Conservation (phyloP, 2,797 vertebrate genomes). For the Gymnothorax javanicus region DNA sequence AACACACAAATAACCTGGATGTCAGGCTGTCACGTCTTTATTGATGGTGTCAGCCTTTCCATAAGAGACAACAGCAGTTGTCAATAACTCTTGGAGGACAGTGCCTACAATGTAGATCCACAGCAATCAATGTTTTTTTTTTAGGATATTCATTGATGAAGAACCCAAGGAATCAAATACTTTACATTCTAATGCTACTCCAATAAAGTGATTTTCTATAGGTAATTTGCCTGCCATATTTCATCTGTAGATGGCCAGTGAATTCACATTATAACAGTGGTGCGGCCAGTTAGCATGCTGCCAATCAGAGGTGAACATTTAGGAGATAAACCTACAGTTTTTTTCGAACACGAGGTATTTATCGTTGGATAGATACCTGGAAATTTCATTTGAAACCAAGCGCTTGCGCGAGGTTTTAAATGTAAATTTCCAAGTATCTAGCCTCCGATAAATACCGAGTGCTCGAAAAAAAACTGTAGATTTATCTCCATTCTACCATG, state of each 20-base stretch:
- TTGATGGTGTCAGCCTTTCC: neutral
- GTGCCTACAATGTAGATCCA: neutral
- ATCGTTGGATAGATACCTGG: too few species aligned
- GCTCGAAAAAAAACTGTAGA: too few species aligned
- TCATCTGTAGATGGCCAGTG: neutral
- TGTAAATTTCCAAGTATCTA: too few species aligned
- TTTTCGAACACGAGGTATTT: too few species aligned
- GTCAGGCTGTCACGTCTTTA: neutral
- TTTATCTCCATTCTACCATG: too few species aligned
- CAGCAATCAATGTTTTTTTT: neutral
- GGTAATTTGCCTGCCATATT: neutral
- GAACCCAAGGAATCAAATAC: neutral
- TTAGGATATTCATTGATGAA: neutral
- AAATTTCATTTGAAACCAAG: too few species aligned
- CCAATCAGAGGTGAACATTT: neutral
- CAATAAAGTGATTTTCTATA: neutral
- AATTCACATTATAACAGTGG: neutral
- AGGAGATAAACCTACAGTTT: too few species aligned
- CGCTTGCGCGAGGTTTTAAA: too few species aligned
- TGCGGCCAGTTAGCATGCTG: neutral
- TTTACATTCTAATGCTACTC: neutral
- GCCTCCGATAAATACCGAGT: too few species aligned
- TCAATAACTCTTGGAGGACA: neutral
- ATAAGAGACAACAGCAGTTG: neutral
- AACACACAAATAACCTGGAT: conserved; percentile 35